These are phyloP conservation scores for Drosophila ogumai DNA, from an alignment of 1,140 invertebrate genomes.

Conservation along the genomic window DNA sequence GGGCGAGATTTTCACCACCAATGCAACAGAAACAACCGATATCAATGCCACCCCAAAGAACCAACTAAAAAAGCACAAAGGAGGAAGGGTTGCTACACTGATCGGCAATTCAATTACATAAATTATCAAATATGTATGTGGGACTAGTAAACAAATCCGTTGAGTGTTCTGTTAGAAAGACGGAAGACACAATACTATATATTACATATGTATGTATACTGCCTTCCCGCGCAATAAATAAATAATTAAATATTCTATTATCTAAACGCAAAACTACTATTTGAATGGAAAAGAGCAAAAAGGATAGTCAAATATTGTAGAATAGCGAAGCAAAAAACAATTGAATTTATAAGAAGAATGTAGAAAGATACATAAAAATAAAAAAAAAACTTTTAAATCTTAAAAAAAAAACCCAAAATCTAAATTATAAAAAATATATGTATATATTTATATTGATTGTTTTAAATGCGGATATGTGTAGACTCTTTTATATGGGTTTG, in stretches of 20 bases:
- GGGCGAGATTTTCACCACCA: slow-evolving; percentile 2
- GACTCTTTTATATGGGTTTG: not conserved
- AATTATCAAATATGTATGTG: not conserved
- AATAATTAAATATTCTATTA: not conserved
- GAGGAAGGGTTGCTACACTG: slow-evolving; percentile 3
- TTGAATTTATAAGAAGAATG: no score
- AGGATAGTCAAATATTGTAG: no score
- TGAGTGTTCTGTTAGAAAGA: not conserved
- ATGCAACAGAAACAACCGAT: not conserved
- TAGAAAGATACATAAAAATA: no score
- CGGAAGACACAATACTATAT: not conserved
- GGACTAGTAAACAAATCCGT: not conserved
- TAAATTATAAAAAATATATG: no score
- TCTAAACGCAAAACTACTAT: not conserved
- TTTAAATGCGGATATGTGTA: not conserved
- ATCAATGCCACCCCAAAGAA: slow-evolving; percentile 14
- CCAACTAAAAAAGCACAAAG: not conserved
- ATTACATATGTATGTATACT: no score
- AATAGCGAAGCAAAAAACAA: no score
- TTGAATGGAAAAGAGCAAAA: not conserved
- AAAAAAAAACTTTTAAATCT: no score
- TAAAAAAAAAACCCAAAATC: no score
- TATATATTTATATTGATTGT: not conserved
- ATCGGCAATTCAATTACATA: not conserved
- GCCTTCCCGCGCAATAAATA: not conserved